Evolutionary conservation across 2,888 invertebrate genomes (phyloP), one percentile per base, ranked within the genome.

Genomic region (Torymus aiolomorphi): DNA sequence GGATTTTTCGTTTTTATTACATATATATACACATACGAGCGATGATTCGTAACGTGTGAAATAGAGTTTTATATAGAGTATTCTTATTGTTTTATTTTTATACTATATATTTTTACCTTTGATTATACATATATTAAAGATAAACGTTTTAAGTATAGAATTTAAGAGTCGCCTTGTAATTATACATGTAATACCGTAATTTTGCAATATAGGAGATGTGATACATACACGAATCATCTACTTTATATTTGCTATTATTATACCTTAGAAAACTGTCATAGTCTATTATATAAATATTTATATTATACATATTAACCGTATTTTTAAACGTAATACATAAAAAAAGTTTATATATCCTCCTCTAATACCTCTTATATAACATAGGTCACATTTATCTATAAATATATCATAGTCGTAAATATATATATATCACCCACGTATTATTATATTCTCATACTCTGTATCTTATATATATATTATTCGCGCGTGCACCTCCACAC

Each of bases 401-500:
- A 42, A 59, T 61, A 59, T 72, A 67, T 77, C 72, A 69, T 73
- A 77, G 73, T 78, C 63, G 57, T 78, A 71, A 31, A 31, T 71
- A 71, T 49, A 59, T 59, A 57, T 57, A 62, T 24, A 73, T 73
- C 56, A 78, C 54, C 78, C 78, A 74, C 69, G 67, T 78, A 74
- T 4, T 31, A 31, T 31, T 31, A 4, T 31, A 31, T 72, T 69
- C 3, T 75, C 67, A 31, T 67, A 66, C 16, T 67, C 31, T 63
- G 57, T 76, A 69, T 52, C 16, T 78, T n/a, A n/a, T n/a, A n/a
- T 59, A 70, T 66, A 65, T 62, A 31, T 31, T 31, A 31, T 31
- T 62, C 70, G 74, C 63, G 77, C 52, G 74, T 71, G 74, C 80
- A 78, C 80, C 56, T 3, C 4, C 80, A 71, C 80, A 78, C 49